A percentile compares a stretch with the other conserved stretches of the same genome.
Evolutionary conservation across 1,140 invertebrate species (phyloP).

Genomic region (Saxidomus purpurata): DNA sequence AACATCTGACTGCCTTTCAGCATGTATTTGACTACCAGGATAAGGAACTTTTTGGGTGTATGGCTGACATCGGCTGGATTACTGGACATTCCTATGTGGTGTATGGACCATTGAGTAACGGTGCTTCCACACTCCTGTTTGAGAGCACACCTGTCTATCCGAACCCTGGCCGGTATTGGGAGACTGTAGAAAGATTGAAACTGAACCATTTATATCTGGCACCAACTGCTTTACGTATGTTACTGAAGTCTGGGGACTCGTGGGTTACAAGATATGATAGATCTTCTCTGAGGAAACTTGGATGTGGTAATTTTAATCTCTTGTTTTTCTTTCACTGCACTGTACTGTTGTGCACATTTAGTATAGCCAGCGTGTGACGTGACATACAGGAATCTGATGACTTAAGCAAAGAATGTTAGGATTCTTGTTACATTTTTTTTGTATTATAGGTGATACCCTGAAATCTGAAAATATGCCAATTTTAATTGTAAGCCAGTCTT

Average conservation of each 20-base stretch:
- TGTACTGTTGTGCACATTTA: no score
- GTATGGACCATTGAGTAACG: slow-evolving; percentile 89
- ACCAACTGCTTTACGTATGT: slow-evolving; percentile 88
- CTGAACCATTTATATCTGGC: slow-evolving; percentile 88
- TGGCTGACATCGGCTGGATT: slow-evolving; percentile 90
- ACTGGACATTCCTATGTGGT: slow-evolving; percentile 89
- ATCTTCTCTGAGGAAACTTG: slow-evolving; percentile 87
- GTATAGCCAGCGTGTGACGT: no score
- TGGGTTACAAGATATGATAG: slow-evolving; percentile 90
- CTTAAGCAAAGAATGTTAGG: no score
- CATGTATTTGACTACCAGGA: slow-evolving; percentile 87
- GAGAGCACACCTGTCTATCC: slow-evolving; percentile 89
- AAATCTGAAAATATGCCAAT: no score
- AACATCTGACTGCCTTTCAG: slow-evolving; percentile 65
- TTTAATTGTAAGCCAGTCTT: no score
- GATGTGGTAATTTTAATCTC: slow-evolving; percentile 85
- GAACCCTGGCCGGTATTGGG: slow-evolving; percentile 88
- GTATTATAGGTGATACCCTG: no score
- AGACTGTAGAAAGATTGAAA: slow-evolving; percentile 87
- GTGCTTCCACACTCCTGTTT: slow-evolving; percentile 88
- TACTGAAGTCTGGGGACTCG: slow-evolving; percentile 90
- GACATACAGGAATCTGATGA: no score
- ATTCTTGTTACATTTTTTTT: no score
- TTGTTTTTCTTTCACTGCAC: no score
- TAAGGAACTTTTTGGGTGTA: slow-evolving; percentile 88